A percentile compares a stretch with the other conserved stretches of the same genome.
phyloP scores from a whole-genome alignment of 1,140 invertebrate species.

The Panagrolaimus sp. region DNA sequence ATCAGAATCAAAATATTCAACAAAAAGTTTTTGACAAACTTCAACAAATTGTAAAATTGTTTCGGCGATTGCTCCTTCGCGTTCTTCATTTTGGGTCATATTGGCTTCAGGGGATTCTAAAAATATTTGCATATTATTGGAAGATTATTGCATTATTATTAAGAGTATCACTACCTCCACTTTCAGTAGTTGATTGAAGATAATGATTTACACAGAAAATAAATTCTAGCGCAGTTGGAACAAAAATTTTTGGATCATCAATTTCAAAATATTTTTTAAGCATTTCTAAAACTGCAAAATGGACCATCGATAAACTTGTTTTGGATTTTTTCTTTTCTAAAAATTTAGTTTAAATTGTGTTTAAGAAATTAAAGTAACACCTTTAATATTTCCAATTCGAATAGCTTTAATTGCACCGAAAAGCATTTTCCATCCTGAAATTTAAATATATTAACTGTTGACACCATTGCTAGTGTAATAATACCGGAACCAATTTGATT shows the following conservation, averaged over 20 bases:
- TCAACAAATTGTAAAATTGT: not conserved
- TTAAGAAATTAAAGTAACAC: too few species aligned
- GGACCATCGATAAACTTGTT: not conserved
- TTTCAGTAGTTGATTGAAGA: not conserved
- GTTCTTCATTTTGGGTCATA: too few species aligned
- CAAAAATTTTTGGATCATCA: not conserved
- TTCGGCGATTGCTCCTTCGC: not conserved
- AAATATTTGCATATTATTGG: too few species aligned
- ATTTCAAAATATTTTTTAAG: conserved; percentile 6
- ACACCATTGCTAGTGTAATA: too few species aligned
- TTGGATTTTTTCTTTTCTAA: not conserved
- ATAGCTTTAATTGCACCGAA: conserved; percentile 5
- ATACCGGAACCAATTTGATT: not conserved
- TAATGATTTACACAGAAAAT: conserved; percentile 6
- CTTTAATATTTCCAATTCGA: not conserved
- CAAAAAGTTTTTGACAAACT: not conserved
- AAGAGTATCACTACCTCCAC: not conserved
- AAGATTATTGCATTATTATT: not conserved
- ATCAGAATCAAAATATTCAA: not conserved
- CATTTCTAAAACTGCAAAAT: not conserved
- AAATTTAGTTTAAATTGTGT: too few species aligned
- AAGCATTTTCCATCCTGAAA: not conserved
- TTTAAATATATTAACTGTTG: too few species aligned
- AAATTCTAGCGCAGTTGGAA: not conserved
- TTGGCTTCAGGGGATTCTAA: too few species aligned